Evolutionary conservation across 1,140 invertebrate genomes (phyloP).

Genomic region (Globodera rostochiensis): DNA sequence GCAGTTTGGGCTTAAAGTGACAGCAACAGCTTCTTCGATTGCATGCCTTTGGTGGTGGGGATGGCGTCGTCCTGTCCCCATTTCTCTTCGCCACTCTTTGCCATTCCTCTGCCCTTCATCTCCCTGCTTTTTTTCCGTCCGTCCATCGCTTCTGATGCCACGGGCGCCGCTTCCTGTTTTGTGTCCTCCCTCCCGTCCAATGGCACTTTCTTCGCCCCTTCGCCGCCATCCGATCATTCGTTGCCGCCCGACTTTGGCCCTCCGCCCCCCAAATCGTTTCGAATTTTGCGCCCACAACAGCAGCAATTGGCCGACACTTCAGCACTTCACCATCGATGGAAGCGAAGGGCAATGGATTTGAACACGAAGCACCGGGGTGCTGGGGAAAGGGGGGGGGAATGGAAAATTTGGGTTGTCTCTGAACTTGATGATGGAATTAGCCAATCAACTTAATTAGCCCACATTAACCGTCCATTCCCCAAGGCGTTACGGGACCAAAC

Average conservation of each 20-base stretch:
- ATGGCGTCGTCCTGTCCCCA: not conserved
- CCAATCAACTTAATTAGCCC: not conserved
- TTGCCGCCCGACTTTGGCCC: not conserved
- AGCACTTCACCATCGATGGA: not conserved
- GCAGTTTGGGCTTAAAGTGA: no score
- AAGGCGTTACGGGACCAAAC: not conserved
- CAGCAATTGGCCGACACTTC: not conserved
- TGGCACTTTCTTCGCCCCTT: not conserved
- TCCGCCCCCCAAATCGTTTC: not conserved
- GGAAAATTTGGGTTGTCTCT: no score
- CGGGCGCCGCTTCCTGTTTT: not conserved
- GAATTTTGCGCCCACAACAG: not conserved
- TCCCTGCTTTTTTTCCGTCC: not conserved
- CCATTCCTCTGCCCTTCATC: not conserved
- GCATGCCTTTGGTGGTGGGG: no score
- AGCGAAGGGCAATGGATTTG: constrained; percentile 24
- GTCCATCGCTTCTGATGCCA: not conserved
- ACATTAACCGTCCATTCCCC: not conserved
- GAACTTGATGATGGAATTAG: no score
- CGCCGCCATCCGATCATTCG: not conserved
- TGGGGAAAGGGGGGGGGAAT: no score
- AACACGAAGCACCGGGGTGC: constrained; percentile 4
- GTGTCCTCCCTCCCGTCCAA: not conserved
- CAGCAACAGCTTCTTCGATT: no score
- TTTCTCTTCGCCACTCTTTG: not conserved